phyloP scores from a whole-genome alignment of 2,113 vertebrate species.

The Hyperoodon ampullatus region DNA sequence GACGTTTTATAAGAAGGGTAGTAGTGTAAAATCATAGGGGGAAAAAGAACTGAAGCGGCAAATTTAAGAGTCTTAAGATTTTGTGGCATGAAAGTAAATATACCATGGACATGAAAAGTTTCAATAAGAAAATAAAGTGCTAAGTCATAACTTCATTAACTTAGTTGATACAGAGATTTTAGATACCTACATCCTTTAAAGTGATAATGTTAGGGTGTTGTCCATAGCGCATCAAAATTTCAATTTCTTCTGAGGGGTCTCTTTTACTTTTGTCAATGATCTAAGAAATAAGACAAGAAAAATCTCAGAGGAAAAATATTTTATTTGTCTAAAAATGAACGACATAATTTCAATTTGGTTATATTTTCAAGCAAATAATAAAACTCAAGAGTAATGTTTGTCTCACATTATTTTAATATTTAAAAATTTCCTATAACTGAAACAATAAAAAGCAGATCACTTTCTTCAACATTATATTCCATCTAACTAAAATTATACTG shows the following conservation, averaged over 20 bases:
- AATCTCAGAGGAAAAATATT: slow-evolving; percentile 23
- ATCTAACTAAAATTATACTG: background rate
- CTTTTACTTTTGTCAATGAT: slow-evolving; percentile 99
- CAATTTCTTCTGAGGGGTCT: slow-evolving; percentile 98
- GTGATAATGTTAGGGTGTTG: slow-evolving; percentile 99
- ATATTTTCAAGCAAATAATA: slow-evolving; percentile 40
- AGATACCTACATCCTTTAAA: slow-evolving; percentile 94
- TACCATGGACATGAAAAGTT: background rate
- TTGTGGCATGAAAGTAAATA: slow-evolving; percentile 14
- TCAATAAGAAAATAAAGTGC: slow-evolving; percentile 30
- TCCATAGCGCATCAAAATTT: slow-evolving; percentile 97
- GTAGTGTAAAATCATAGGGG: background rate
- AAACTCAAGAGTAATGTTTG: background rate
- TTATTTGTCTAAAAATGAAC: slow-evolving; percentile 51
- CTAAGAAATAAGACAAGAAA: slow-evolving; percentile 83
- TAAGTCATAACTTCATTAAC: slow-evolving; percentile 12
- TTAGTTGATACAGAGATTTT: slow-evolving; percentile 34
- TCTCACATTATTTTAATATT: slow-evolving; percentile 24
- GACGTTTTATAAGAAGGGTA: background rate
- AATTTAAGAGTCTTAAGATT: slow-evolving; percentile 18
- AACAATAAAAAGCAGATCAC: background rate
- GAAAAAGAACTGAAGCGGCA: background rate
- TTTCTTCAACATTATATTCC: background rate
- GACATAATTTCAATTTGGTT: background rate
- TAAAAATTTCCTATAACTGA: slow-evolving; percentile 38